These are phyloP conservation scores for Parapsyche elsis DNA, from an alignment of 1,140 invertebrate genomes.

Conservation along the genomic window DNA sequence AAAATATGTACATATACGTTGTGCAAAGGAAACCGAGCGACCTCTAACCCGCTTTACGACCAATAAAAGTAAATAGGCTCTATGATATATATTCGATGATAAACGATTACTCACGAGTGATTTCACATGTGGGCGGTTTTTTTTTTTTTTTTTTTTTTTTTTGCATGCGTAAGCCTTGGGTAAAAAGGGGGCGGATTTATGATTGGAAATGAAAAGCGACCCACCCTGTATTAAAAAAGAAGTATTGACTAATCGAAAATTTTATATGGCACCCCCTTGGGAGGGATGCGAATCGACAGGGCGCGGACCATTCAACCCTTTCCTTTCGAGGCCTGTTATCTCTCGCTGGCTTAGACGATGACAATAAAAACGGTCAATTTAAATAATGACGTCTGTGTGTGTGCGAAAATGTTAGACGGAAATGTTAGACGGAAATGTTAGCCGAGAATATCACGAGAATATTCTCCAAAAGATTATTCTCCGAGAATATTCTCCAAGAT, in stretches of 20 bases:
- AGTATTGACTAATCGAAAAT: slow-evolving; percentile 39
- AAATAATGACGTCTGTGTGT: neutral
- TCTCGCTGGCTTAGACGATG: neutral
- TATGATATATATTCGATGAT: slow-evolving; percentile 42
- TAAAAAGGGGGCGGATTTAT: slow-evolving; percentile 20
- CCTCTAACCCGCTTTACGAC: slow-evolving; percentile 30
- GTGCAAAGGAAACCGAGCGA: neutral
- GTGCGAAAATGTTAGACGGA: too few relatives aligned
- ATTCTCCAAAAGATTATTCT: neutral
- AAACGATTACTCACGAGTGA: slow-evolving; percentile 40
- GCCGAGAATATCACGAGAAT: neutral
- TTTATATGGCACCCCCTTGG: neutral
- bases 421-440: too few relatives aligned
- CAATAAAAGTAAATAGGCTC: slow-evolving; percentile 41
- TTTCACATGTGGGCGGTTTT: slow-evolving; percentile 22
- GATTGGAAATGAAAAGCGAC: slow-evolving; percentile 30
- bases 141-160: too few relatives aligned
- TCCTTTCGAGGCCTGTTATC: neutral
- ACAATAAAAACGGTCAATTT: neutral
- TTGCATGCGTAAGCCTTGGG: slow-evolving; percentile 26
- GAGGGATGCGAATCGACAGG: neutral
- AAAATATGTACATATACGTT: too few relatives aligned
- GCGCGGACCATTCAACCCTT: neutral
- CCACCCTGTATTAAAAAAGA: slow-evolving; percentile 25
- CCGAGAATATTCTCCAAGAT: too few relatives aligned